phyloP scores from a whole-genome alignment of 2,113 vertebrate species.

The Sisor rabdophorus region DNA sequence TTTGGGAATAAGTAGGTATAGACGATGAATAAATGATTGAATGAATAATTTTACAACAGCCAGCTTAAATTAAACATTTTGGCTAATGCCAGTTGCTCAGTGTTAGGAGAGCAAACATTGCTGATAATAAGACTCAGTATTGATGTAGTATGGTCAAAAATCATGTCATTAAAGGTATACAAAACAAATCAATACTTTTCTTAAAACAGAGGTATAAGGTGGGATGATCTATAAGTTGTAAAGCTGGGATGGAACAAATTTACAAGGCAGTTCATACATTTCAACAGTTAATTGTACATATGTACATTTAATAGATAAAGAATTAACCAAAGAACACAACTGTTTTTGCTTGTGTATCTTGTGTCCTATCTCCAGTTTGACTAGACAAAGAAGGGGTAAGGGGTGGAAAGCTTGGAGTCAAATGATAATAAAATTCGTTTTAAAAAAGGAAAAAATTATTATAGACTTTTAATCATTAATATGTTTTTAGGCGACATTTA shows the following conservation, averaged over 20 bases:
- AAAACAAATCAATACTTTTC: no score
- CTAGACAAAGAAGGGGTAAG: neutral
- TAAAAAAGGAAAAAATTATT: no score
- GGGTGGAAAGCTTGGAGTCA: no score
- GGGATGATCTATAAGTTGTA: no score
- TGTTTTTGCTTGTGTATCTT: neutral
- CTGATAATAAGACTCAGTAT: neutral
- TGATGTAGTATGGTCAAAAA: neutral
- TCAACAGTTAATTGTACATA: neutral
- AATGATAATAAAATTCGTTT: no score
- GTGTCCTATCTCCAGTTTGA: neutral
- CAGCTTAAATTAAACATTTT: neutral
- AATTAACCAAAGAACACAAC: neutral
- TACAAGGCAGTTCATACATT: neutral
- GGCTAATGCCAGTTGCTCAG: neutral
- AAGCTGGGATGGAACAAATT: no score
- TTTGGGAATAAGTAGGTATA: no score
- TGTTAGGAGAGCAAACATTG: neutral
- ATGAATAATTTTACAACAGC: no score
- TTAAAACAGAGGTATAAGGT: no score
- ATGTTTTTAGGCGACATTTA: neutral
- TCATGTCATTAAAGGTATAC: neutral
- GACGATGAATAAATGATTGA: no score
- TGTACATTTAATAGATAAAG: neutral
- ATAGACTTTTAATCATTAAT: no score